These are phyloP conservation scores for Steinernema carpocapsae DNA, from an alignment of 2,888 invertebrate species.

Conservation along the genomic window DNA sequence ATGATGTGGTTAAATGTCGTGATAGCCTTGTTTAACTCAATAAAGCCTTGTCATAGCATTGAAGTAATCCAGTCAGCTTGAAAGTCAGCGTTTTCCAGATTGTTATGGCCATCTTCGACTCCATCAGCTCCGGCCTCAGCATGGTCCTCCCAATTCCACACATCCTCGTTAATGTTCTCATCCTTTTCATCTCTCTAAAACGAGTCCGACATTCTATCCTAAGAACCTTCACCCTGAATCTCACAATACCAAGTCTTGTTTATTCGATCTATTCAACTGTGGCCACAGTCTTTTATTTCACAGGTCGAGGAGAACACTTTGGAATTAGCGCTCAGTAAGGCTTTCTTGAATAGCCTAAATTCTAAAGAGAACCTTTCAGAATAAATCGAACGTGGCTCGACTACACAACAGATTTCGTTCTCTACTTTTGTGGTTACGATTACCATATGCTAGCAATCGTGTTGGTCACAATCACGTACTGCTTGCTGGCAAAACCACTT, in stretches of 20 bases:
- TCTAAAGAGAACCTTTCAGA: background rate
- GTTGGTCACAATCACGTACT: slow-evolving; percentile 4
- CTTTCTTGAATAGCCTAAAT: background rate
- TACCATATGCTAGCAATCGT: slow-evolving; percentile 1
- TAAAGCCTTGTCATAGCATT: no score
- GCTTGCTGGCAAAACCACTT: background rate
- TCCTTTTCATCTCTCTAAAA: background rate
- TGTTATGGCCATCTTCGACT: no score
- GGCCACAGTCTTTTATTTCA: background rate
- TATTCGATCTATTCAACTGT: slow-evolving; percentile 9
- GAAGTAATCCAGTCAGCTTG: no score
- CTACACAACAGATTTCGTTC: background rate
- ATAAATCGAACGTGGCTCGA: background rate
- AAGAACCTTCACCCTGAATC: background rate
- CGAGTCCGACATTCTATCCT: slow-evolving; percentile 1
- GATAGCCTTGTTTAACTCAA: no score
- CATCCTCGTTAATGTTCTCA: slow-evolving; percentile 1
- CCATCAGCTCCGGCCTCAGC: no score
- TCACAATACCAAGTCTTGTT: slow-evolving; percentile 6
- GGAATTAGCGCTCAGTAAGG: background rate
- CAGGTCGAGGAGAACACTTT: background rate
- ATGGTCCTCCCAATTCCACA: slow-evolving; percentile 5
- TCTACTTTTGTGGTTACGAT: slow-evolving; percentile 25
- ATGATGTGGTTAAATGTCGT: no score
- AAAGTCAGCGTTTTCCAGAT: no score